Evolutionary conservation across 2,797 vertebrate species (phyloP).

Genomic region (Dromococcyx pavoninus): DNA sequence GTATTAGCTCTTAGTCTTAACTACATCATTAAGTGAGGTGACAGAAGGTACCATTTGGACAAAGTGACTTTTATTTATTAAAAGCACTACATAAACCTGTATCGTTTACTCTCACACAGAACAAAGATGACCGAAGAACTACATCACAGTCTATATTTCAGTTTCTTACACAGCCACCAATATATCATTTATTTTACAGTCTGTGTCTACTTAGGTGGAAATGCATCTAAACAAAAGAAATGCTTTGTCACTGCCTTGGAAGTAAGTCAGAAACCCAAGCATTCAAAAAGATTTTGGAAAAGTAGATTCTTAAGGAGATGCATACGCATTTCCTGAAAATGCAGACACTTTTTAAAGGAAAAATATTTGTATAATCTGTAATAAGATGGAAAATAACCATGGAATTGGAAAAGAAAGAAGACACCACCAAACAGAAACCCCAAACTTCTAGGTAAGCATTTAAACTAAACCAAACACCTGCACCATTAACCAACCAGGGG

Average conservation of each 20-base stretch:
- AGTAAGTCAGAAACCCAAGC: neutral
- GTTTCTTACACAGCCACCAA: neutral
- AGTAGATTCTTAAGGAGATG: neutral
- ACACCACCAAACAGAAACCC: neutral
- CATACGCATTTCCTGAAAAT: neutral
- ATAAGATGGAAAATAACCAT: neutral
- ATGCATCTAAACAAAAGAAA: neutral
- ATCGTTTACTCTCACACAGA: neutral
- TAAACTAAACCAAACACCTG: neutral
- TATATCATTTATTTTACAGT: neutral
- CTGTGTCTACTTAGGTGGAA: neutral
- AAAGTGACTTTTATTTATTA: neutral
- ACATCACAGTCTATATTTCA: neutral
- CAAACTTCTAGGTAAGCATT: neutral
- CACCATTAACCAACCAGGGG: neutral
- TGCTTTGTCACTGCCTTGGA: neutral
- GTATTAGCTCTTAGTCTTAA: neutral
- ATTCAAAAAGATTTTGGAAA: neutral
- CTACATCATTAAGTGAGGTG: neutral
- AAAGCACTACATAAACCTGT: neutral
- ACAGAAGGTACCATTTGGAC: neutral
- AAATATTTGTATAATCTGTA: neutral
- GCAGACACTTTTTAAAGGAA: neutral
- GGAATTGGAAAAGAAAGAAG: neutral
- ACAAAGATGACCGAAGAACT: neutral